These are phyloP conservation scores for Gonatopus flavifemur DNA, from an alignment of 1,140 invertebrate species.

Conservation along the genomic window DNA sequence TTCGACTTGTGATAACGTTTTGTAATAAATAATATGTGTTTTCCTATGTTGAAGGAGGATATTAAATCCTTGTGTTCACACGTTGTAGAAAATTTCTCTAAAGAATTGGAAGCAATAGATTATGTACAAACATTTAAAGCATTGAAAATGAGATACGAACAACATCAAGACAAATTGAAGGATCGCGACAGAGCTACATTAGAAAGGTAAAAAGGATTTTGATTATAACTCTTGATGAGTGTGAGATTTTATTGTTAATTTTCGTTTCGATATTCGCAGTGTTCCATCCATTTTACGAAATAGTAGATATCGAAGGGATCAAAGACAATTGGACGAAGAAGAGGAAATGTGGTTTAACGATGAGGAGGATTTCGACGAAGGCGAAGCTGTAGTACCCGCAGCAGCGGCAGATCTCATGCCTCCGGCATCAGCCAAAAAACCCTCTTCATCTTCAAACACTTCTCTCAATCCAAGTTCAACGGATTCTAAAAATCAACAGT, in stretches of 20 bases:
- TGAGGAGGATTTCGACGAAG: conserved; percentile 92
- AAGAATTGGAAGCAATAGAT: conserved; percentile 88
- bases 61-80: conserved; percentile 93
- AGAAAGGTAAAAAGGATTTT: conserved; percentile 71
- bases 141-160: conserved; percentile 88
- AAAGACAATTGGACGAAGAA: conserved; percentile 91
- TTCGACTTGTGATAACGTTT: conserved; percentile 2
- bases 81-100: conserved; percentile 93
- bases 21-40: conserved; percentile 3
- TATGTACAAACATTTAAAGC: conserved; percentile 98
- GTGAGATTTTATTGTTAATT: too few relatives aligned
- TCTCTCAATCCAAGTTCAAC: conserved; percentile 42
- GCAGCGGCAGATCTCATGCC: conserved; percentile 50
- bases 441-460: conserved; percentile 55
- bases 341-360: conserved; percentile 99
- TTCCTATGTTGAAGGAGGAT: conserved; percentile 72
- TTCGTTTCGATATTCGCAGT: too few relatives aligned
- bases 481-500: conserved; percentile 48
- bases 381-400: conserved; percentile 65
- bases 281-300: conserved; percentile 79
- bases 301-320: conserved; percentile 84
- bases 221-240: too few relatives aligned
- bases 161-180: conserved; percentile 89
- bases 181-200: conserved; percentile 77
- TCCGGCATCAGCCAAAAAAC: conserved; percentile 46